Evolutionary conservation across 2,113 vertebrate species (phyloP), one percentile per base, ranked within the genome.

Genomic region (Phocoena phocoena): DNA sequence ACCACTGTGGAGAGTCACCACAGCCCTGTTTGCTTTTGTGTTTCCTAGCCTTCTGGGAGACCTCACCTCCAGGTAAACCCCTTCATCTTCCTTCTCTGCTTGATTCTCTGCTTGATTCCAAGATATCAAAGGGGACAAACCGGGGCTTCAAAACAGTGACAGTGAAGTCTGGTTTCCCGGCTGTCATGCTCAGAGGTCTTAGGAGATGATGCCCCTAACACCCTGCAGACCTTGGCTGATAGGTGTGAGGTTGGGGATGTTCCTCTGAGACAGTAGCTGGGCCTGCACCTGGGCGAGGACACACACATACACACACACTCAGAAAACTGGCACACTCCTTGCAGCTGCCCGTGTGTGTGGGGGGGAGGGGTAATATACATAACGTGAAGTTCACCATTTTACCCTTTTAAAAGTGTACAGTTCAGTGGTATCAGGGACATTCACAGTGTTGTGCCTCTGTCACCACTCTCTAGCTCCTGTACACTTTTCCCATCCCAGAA

Each of bases 31-130:
- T 82, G 41, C 91, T 93, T 68, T 98, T 97, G 90, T 97, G 38
- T 96, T 97, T 95, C 76, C 47, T 95, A 99, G 99, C 77, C 97
- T 99, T 82, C 98, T 99, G 90, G 99, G 99, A 97, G 99, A 99
- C 63, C 97, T 99, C 90, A 99, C 98, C 23, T 98, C 98, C 97
- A 99, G 99, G 99, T 99, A 99, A 98, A 97, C 41, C 58, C 38
- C 3, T 0, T 65, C 1, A 1, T 36, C 9, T 62, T 71, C 44
- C 87, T 88, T 36, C 10, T 96, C 93, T 91, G n/a, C 55, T 36
- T 13, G 71, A 10, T 65, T 70, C 50, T 96, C 93, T 91, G n/a
- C 55, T 36, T 13, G 71, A 10, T 65, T 70, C 50, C 13, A 3
- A 41, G 20, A 14, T 12, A 0, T 26, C 65, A 23, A 86, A 86